A percentile compares a stretch with the other conserved stretches of the same genome.
phyloP scores from a whole-genome alignment of 2,113 vertebrate species.

The Rhineura floridana region DNA sequence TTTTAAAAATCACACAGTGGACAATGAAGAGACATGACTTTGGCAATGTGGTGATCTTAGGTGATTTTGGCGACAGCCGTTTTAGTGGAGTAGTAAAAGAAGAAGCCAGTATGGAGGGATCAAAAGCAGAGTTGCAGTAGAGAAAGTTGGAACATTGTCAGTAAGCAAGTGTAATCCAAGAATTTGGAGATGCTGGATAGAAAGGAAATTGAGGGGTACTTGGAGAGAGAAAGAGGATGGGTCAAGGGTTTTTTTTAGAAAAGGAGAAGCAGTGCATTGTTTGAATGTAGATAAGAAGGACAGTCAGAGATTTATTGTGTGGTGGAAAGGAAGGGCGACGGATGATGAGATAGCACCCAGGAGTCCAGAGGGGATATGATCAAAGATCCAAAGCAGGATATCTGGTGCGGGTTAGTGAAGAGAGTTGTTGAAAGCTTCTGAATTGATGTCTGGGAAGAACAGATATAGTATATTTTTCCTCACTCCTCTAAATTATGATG shows the following conservation, averaged over 20 bases:
- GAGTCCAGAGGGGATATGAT: not conserved
- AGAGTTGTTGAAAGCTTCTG: not conserved
- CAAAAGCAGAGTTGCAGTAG: not conserved
- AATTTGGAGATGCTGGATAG: not conserved
- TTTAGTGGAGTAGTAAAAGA: not conserved
- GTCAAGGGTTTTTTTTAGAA: not conserved
- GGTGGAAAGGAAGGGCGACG: not conserved
- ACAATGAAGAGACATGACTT: not conserved
- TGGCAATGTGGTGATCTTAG: too few species aligned
- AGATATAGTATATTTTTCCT: not conserved
- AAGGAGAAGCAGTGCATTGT: not conserved
- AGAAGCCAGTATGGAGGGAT: not conserved
- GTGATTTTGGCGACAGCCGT: not conserved
- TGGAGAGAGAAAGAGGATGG: not conserved
- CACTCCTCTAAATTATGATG: not conserved
- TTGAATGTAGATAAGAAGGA: not conserved
- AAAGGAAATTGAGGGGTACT: not conserved
- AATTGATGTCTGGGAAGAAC: not conserved
- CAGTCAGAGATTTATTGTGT: not conserved
- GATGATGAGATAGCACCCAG: not conserved
- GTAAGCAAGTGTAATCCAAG: not conserved
- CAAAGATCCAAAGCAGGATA: not conserved
- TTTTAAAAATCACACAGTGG: too few species aligned
- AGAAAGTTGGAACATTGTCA: not conserved
- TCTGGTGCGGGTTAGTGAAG: not conserved